Evolutionary conservation across 2,888 invertebrate species (phyloP), one percentile per base, ranked within the genome.

Genomic region (Leptopilina drosophilae): DNA sequence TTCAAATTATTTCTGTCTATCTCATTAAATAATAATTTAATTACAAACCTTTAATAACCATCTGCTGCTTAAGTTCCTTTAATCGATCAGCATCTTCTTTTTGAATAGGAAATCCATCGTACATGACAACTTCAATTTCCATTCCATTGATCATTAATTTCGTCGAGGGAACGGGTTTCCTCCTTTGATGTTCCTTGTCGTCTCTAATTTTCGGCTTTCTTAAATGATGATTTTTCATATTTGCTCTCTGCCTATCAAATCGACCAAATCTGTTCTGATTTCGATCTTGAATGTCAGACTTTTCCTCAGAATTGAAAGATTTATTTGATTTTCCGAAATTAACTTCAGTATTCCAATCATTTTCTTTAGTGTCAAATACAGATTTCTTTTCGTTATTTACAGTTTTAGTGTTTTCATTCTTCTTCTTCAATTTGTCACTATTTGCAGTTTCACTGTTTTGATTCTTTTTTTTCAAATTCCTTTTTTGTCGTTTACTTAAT

Each of bases 21-120:
- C 33, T 33, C 3, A 4, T 5, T 33, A 33, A 33, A 33, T 33
- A 33, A 33, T 33, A 33, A 33, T 33, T 33, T 1, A 33, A 33
- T 33, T 78, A 80, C 69, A 77, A 82, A 88, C 94, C 95, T 91
- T 94, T 95, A 80, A 94, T 93, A 0, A 94, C 93, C 94, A 96
- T 94, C 87, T 93, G 93, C 78, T 93, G 93, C 84, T 93, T 93
- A n/a, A 96, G 90, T 78, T 94, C 93, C 78, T 92, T 92, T 11
- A 96, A 89, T 81, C 95, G 92, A 46, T 94, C 94, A 0, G 95
- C 95, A 92, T 96, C 96, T 89, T 94, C 95, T 86, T 94, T 94
- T 92, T 94, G 94, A 0, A 96, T 93, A 26, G 95, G 95, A 88
- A 95, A 96, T 1, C 96, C 95, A 88, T 96, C 95, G 90, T 93